Percentiles rank a stretch among this genome's conserved stretches.
These are phyloP conservation scores for Lepidurus couesii DNA, from an alignment of 1,140 invertebrate genomes.

Conservation along the genomic window DNA sequence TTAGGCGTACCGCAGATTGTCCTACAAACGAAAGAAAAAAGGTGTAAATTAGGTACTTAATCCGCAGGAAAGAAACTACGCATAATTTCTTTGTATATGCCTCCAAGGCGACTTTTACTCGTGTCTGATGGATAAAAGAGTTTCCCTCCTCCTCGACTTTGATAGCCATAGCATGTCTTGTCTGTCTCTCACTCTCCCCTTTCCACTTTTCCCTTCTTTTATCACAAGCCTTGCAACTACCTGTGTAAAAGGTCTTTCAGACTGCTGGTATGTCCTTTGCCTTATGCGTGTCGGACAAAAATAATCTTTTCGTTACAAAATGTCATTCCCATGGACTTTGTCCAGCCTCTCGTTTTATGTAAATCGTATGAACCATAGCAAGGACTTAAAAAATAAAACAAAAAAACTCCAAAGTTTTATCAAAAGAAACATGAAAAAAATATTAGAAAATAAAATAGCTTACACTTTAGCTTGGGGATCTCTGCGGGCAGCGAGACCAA, in stretches of 20 bases:
- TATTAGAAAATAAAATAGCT: constrained; percentile 37
- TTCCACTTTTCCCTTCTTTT: neutral
- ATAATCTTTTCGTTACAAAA: no score
- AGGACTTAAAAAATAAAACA: neutral
- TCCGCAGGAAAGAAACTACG: neutral
- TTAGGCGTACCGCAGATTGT: constrained; percentile 97
- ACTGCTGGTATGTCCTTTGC: no score
- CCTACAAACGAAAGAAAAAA: constrained; percentile 47
- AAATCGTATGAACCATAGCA: no score
- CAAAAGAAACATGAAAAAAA: neutral
- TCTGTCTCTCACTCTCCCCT: neutral
- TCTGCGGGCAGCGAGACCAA: constrained; percentile 86
- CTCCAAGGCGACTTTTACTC: neutral
- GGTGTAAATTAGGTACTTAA: constrained; percentile 24
- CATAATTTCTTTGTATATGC: constrained; percentile 23
- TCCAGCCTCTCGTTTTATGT: neutral
- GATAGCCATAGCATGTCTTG: neutral
- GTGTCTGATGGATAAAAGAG: neutral
- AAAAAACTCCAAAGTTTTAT: neutral
- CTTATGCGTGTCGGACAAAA: no score
- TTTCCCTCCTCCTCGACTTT: neutral
- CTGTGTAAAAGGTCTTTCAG: no score
- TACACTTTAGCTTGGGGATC: constrained; percentile 73
- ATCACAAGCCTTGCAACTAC: no score
- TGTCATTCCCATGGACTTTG: neutral